These are phyloP conservation scores for Bombycilla garrulus DNA, from an alignment of 2,113 vertebrate species.

Conservation along the genomic window DNA sequence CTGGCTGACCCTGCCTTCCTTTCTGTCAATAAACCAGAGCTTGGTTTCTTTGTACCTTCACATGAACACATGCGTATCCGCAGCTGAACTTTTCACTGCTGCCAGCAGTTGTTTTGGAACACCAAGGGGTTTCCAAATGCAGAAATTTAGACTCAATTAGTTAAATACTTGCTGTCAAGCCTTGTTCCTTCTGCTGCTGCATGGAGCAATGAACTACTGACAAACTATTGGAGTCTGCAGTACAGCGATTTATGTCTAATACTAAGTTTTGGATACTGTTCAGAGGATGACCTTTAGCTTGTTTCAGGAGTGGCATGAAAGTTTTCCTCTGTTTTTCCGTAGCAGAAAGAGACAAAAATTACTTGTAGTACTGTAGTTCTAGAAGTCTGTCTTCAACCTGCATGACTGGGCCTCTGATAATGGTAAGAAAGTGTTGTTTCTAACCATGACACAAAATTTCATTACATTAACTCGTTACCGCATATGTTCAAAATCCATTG, in stretches of 20 bases:
- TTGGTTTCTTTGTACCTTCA: background rate
- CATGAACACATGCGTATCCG: background rate
- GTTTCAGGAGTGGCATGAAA: slow-evolving; percentile 26
- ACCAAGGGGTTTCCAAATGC: background rate
- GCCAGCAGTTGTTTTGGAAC: slow-evolving; percentile 12
- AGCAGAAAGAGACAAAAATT: background rate
- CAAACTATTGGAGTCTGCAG: background rate
- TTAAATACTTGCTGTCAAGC: slow-evolving; percentile 11
- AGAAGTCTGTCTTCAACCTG: background rate
- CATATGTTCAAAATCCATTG: background rate
- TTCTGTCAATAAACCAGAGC: background rate
- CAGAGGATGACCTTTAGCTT: slow-evolving; percentile 52
- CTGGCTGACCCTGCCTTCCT: background rate
- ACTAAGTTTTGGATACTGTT: slow-evolving; percentile 32
- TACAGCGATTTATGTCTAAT: slow-evolving; percentile 8
- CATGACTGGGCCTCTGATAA: background rate
- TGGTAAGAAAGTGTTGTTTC: background rate
- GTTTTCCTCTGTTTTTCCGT: background rate
- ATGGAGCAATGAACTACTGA: background rate
- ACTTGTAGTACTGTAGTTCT: background rate
- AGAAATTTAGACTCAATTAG: background rate
- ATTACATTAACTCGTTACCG: background rate
- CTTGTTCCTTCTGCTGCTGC: slow-evolving; percentile 8
- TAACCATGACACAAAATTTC: background rate
- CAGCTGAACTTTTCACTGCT: background rate